These are phyloP conservation scores for Eurystomus glaucurus DNA, from an alignment of 2,797 vertebrate genomes.

Conservation along the genomic window DNA sequence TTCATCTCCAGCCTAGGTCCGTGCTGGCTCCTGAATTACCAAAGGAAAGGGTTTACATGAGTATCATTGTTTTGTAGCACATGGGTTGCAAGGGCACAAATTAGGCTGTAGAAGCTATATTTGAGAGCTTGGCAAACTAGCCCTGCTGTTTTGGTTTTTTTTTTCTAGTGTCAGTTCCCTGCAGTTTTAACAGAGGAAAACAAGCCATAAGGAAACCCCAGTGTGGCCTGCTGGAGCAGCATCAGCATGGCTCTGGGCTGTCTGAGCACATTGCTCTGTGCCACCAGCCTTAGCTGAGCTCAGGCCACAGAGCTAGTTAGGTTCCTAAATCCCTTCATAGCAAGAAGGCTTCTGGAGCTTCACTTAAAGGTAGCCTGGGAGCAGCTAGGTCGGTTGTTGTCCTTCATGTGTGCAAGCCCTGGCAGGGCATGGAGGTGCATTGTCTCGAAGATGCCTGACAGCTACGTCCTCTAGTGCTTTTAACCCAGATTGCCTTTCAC, in stretches of 20 bases:
- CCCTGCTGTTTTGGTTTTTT: neutral
- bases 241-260: neutral
- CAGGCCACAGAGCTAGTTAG: neutral
- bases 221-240: rapidly evolving
- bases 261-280: neutral
- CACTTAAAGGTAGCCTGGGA: neutral
- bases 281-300: neutral
- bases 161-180: neutral
- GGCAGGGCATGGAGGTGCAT: rapidly evolving
- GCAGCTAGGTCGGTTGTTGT: neutral
- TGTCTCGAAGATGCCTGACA: rapidly evolving
- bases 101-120: neutral
- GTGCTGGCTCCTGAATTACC: neutral
- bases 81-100: neutral
- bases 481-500: neutral
- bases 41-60: neutral
- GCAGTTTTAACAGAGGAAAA: neutral
- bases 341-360: neutral
- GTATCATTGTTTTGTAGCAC: neutral
- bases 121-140: neutral
- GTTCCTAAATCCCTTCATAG: neutral
- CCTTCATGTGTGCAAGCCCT: neutral
- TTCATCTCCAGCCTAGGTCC: neutral
- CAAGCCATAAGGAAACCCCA: neutral
- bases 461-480: neutral